phyloP scores from a whole-genome alignment of 2,888 invertebrate species.

The Euplexia lucipara region DNA sequence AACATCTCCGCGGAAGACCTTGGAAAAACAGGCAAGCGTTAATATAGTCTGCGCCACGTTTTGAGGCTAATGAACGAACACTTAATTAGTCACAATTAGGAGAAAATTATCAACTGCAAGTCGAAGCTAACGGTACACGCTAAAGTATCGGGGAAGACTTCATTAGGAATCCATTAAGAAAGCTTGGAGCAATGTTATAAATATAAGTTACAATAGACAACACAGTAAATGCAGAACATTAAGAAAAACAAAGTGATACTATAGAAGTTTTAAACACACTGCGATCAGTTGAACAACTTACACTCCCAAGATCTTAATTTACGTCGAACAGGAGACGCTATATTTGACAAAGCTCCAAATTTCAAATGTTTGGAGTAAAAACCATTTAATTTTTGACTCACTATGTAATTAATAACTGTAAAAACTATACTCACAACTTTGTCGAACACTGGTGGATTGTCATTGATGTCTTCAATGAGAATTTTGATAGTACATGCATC shows the following conservation, averaged over 20 bases:
- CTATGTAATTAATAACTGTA: neutral
- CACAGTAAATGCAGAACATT: constrained; percentile 11
- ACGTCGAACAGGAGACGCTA: neutral
- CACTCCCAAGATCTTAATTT: neutral
- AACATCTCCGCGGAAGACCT: constrained; percentile 93
- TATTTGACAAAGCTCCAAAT: neutral
- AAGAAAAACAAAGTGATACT: neutral
- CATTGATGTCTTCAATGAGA: constrained; percentile 97
- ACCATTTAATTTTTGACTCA: neutral
- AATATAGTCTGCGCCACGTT: constrained; percentile 85
- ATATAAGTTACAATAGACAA: constrained; percentile 24
- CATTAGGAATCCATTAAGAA: constrained; percentile 44
- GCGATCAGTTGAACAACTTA: constrained; percentile 1
- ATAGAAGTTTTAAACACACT: constrained; percentile 1
- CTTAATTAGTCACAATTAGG: constrained; percentile 71
- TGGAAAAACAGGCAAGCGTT: constrained; percentile 88
- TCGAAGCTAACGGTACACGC: constrained; percentile 53
- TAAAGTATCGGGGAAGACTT: constrained; percentile 34
- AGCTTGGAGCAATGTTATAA: constrained; percentile 34
- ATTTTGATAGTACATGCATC: constrained; percentile 98
- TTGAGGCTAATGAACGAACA: constrained; percentile 80
- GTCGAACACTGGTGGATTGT: constrained; percentile 96
- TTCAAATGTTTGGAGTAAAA: neutral
- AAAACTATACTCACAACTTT: constrained; percentile 92
- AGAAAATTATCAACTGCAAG: constrained; percentile 53